Evolutionary conservation across 2,797 vertebrate genomes (phyloP).

Genomic region (Gymnodraco acuticeps): DNA sequence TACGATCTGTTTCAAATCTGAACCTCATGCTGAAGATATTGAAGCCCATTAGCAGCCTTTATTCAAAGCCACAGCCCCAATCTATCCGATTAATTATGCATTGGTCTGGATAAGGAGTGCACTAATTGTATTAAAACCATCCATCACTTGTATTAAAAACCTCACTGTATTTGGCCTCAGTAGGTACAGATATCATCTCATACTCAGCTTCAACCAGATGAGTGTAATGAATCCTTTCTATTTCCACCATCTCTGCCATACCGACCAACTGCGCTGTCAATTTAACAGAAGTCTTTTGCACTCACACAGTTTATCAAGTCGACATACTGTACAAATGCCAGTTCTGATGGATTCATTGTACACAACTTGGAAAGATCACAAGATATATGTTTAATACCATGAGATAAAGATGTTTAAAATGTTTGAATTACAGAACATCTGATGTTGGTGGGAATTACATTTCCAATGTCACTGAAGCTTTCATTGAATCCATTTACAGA

Average conservation of each 20-base stretch:
- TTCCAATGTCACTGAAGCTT: neutral
- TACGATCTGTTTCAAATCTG: constrained; percentile 50
- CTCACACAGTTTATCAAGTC: neutral
- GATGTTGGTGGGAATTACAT: neutral
- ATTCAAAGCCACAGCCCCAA: constrained; percentile 79
- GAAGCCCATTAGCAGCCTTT: constrained; percentile 80
- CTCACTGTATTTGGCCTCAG: constrained; percentile 62
- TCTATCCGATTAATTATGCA: constrained; percentile 86
- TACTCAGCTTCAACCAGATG: constrained; percentile 5
- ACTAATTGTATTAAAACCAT: constrained; percentile 77
- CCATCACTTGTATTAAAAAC: constrained; percentile 76
- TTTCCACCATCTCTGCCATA: neutral
- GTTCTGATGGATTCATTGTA: neutral
- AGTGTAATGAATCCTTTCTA: constrained; percentile 9
- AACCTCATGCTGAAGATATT: constrained; percentile 63
- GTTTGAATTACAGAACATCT: neutral
- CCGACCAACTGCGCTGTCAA: constrained; percentile 2
- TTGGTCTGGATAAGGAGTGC: constrained; percentile 78
- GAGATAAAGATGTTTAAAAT: constrained; percentile 8
- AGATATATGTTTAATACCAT: neutral
- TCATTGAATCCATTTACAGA: constrained; percentile 8
- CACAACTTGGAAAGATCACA: neutral
- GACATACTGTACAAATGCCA: constrained; percentile 1
- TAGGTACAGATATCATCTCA: constrained; percentile 58
- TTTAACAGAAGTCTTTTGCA: constrained; percentile 4